These are phyloP conservation scores for Ips typographus DNA, from an alignment of 1,140 invertebrate species.

Conservation along the genomic window DNA sequence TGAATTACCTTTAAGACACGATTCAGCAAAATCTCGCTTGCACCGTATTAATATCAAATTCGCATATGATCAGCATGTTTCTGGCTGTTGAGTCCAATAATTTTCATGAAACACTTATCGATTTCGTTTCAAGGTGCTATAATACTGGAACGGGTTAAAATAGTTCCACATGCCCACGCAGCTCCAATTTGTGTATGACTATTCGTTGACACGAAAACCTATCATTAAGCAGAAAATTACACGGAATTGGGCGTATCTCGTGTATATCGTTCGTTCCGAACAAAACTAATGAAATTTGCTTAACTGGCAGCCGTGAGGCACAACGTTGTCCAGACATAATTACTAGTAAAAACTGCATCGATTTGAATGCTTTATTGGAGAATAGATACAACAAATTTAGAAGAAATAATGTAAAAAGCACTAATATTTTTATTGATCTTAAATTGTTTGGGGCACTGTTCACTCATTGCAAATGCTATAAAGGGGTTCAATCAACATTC, in stretches of 20 bases:
- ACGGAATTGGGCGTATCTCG: slow-evolving; percentile 32
- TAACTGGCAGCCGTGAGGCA: slow-evolving; percentile 31
- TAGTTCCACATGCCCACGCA: slow-evolving; percentile 16
- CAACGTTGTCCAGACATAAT: slow-evolving; percentile 23
- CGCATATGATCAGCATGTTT: not conserved
- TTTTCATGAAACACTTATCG: not conserved
- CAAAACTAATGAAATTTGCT: slow-evolving; percentile 36
- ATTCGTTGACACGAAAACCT: slow-evolving; percentile 37
- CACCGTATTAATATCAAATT: too few species aligned
- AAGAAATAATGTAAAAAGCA: not conserved
- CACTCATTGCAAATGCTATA: not conserved
- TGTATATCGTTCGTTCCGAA: slow-evolving; percentile 36
- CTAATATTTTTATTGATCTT: too few species aligned
- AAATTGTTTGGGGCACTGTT: too few species aligned
- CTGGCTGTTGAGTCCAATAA: too few species aligned
- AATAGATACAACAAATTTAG: not conserved
- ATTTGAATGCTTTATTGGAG: too few species aligned
- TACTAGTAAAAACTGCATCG: not conserved
- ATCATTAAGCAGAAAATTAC: slow-evolving; percentile 38
- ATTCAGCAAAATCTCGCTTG: too few species aligned
- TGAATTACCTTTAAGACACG: too few species aligned
- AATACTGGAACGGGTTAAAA: slow-evolving; percentile 19
- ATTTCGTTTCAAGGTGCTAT: slow-evolving; percentile 8
- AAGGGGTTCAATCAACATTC: not conserved
- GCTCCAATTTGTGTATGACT: slow-evolving; percentile 32